Conservation (phyloP, 2,888 invertebrate species). For the Drosophila fungiperda region DNA sequence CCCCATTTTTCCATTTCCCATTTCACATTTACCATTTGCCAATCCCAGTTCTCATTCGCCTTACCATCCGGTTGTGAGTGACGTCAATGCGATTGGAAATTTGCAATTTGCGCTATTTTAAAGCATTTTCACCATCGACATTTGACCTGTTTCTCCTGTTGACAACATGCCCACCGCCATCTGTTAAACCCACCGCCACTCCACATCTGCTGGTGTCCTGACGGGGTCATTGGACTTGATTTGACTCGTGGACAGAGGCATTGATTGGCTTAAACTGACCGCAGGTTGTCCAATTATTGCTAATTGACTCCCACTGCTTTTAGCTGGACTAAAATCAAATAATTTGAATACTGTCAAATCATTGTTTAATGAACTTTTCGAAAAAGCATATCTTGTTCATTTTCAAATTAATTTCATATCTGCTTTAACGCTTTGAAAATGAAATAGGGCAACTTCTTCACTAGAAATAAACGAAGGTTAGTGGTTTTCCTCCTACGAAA, state of each 20-base stretch:
- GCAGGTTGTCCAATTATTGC: conserved; percentile 53
- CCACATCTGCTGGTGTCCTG: neutral
- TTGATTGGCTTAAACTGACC: conserved; percentile 37
- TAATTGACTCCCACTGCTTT: conserved; percentile 10
- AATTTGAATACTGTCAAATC: conserved; percentile 4
- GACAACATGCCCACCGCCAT: conserved; percentile 1
- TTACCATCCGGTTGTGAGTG: conserved; percentile 21
- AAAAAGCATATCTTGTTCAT: neutral
- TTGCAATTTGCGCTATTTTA: conserved; percentile 50
- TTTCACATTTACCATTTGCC: neutral
- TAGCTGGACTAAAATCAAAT: conserved; percentile 6
- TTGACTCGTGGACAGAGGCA: conserved; percentile 32
- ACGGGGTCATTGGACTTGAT: conserved; percentile 56
- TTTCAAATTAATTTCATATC: neutral
- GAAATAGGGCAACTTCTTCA: conserved; percentile 2
- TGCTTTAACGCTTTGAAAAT: conserved; percentile 9
- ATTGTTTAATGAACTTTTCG: conserved; percentile 20
- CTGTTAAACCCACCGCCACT: neutral
- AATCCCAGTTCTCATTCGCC: conserved; percentile 1
- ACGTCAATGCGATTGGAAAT: conserved; percentile 65
- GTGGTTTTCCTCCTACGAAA: neutral
- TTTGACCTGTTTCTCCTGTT: neutral
- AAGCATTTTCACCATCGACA: conserved; percentile 30
- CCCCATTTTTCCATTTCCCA: neutral
- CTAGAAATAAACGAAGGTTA: neutral